Percentiles rank a stretch among this genome's conserved stretches.
These are phyloP conservation scores for Drosophila melanica DNA, from an alignment of 1,140 invertebrate species.

Conservation along the genomic window DNA sequence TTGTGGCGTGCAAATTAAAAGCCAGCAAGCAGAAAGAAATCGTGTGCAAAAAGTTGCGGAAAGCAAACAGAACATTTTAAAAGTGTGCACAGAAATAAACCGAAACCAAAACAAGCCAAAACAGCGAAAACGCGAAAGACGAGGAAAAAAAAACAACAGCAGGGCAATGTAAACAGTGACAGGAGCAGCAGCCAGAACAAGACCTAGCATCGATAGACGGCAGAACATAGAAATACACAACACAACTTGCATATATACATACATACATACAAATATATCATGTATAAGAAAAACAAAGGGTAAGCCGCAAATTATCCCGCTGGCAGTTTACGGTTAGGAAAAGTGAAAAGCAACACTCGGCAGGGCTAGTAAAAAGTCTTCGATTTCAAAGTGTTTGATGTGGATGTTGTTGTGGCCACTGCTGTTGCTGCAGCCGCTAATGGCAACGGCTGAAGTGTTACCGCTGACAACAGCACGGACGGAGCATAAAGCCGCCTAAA, in stretches of 20 bases:
- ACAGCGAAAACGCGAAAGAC: slow-evolving; percentile 10
- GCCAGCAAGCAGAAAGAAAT: slow-evolving; percentile 61
- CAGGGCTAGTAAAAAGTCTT: slow-evolving; percentile 58
- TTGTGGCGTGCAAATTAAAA: slow-evolving; percentile 82
- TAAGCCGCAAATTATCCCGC: slow-evolving; percentile 71
- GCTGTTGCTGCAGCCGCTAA: slow-evolving; percentile 66
- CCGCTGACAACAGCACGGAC: slow-evolving; percentile 67
- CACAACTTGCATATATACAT: slow-evolving; percentile 36
- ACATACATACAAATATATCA: slow-evolving; percentile 3
- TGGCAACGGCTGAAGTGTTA: slow-evolving; percentile 64
- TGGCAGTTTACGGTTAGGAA: slow-evolving; percentile 76
- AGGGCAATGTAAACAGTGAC: slow-evolving; percentile 55
- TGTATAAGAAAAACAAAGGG: slow-evolving; percentile 46
- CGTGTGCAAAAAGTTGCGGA: slow-evolving; percentile 64
- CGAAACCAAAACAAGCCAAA: slow-evolving; percentile 44
- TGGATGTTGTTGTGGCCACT: slow-evolving; percentile 25
- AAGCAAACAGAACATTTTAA: slow-evolving; percentile 67
- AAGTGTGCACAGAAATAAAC: slow-evolving; percentile 48
- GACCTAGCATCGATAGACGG: slow-evolving; percentile 52
- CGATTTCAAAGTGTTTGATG: slow-evolving; percentile 74
- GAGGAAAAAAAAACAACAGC: slow-evolving; percentile 16
- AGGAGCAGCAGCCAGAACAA: slow-evolving; percentile 30
- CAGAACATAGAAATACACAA: slow-evolving; percentile 48
- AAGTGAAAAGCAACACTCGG: slow-evolving; percentile 57
- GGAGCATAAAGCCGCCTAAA: slow-evolving; percentile 60